Conservation (phyloP, 2,113 vertebrate species). For the Syngnathoides biaculeatus region DNA sequence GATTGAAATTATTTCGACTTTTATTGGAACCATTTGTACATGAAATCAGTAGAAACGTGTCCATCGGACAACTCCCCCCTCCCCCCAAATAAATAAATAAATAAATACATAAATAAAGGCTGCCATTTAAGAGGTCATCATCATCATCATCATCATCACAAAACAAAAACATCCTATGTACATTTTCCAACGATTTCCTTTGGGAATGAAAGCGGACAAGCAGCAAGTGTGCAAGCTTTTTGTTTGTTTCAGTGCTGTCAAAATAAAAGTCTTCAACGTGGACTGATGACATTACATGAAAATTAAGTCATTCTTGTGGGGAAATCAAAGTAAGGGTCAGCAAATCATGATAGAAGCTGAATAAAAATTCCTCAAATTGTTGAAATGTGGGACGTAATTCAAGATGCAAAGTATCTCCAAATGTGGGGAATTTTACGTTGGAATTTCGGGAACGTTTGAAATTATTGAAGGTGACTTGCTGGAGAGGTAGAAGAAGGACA, state of each 20-base stretch:
- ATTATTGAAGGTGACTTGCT: too few species aligned
- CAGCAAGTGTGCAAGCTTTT: background rate
- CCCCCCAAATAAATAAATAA: too few species aligned
- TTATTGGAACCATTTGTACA: slow-evolving; percentile 88
- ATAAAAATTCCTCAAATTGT: background rate
- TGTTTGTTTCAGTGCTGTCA: background rate
- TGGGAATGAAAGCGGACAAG: background rate
- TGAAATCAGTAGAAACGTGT: slow-evolving; percentile 88
- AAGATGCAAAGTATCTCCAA: too few species aligned
- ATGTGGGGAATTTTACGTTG: too few species aligned
- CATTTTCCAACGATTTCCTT: background rate
- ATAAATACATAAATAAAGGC: slow-evolving; percentile 86
- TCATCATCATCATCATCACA: slow-evolving; percentile 81
- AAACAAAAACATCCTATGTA: background rate
- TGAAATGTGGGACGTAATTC: too few species aligned
- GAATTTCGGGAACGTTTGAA: too few species aligned
- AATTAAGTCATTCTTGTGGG: background rate
- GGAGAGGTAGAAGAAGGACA: too few species aligned
- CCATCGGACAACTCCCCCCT: slow-evolving; percentile 85
- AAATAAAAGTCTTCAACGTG: background rate
- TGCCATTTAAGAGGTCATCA: slow-evolving; percentile 88
- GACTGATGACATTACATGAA: too few species aligned
- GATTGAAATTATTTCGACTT: slow-evolving; percentile 80
- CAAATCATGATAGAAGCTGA: too few species aligned
- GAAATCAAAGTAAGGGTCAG: background rate